Base-by-base conservation (phyloP, 2,888 invertebrate genomes). In the Drosophila borborema region DNA sequence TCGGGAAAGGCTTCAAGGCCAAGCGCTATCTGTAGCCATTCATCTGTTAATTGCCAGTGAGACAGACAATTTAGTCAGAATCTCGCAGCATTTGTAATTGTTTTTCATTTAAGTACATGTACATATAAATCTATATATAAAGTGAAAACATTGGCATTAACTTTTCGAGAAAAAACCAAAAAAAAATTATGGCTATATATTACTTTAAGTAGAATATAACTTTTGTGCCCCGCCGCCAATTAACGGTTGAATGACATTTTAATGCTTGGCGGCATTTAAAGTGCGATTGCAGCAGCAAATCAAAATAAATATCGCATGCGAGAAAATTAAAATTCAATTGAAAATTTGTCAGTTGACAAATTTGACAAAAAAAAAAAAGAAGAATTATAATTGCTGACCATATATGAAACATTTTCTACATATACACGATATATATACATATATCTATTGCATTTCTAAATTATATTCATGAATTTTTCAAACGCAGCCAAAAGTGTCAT, bases 201-300 rank as follows among this genome's bases (percentile, higher is more conserved):
- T 72, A 78, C 68, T 81, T 85, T 67, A 72, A 80, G 76, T 72
- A 81, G 71, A 76, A 80, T 72, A 77, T 84, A 67, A 81, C 73
- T 86, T 76, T 61, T 63, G 46, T 59, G 67, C 61, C 64, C 67
- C 63, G 55, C 54, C 36, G 59, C 67, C 69, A 83, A 86, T 86
- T 86, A 86, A 80, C 64, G 70, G 87, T 88, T 90, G 89, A 88
- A 86, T 83, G 90, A 90, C 90, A 86, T 83, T 90, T 90, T 76
- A 89, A 90, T 83, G 77, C 40, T 49, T 56, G 34, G n/a, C 38
- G 20, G 74, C 75, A 86, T 82, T 86, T 88, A 82, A 85, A 78
- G 73, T 72, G 41, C 64, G 63, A 70, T 72, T 69, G 64, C 65
- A 68, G 59, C 63, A 64, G 46, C 31, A 23, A 23, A 46, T 46